A percentile compares a stretch with the other conserved stretches of the same genome.
These are phyloP conservation scores for Nephrotoma flavescens DNA, from an alignment of 2,888 invertebrate genomes.

Conservation along the genomic window DNA sequence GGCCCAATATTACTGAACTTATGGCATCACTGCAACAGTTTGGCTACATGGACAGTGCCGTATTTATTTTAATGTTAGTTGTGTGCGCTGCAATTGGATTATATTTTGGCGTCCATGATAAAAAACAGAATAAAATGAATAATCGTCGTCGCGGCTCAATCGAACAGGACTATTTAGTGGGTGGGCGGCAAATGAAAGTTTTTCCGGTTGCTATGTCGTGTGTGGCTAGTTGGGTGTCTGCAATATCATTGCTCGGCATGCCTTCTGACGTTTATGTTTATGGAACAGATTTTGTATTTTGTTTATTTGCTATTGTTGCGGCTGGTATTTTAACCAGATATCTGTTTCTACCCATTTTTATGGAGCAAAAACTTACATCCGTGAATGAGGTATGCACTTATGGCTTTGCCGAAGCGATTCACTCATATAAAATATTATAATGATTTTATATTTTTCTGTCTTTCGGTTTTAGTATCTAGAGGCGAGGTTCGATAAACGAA, in stretches of 20 bases:
- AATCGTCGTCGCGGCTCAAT: background rate
- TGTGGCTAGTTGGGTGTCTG: constrained; percentile 48
- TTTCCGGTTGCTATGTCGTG: constrained; percentile 65
- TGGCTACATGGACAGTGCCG: background rate
- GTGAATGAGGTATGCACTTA: constrained; percentile 42
- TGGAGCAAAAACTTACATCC: constrained; percentile 45
- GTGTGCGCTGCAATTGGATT: background rate
- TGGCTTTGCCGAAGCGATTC: too few species aligned
- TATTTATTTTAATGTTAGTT: background rate
- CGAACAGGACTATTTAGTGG: constrained; percentile 50
- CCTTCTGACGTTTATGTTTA: constrained; percentile 66
- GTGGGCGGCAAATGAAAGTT: constrained; percentile 56
- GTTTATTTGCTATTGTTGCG: constrained; percentile 25
- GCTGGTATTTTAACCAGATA: constrained; percentile 38
- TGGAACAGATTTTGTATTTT: constrained; percentile 57
- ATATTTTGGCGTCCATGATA: background rate
- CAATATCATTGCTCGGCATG: constrained; percentile 49
- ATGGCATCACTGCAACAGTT: background rate
- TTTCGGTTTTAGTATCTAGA: background rate
- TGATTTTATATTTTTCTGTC: background rate
- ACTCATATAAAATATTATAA: background rate
- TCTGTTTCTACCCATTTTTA: constrained; percentile 45
- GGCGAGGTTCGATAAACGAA: constrained; percentile 41
- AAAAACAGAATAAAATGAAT: background rate
- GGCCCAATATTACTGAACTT: background rate